phyloP scores from a whole-genome alignment of 2,113 vertebrate genomes.

The Herpailurus yagouaroundi region DNA sequence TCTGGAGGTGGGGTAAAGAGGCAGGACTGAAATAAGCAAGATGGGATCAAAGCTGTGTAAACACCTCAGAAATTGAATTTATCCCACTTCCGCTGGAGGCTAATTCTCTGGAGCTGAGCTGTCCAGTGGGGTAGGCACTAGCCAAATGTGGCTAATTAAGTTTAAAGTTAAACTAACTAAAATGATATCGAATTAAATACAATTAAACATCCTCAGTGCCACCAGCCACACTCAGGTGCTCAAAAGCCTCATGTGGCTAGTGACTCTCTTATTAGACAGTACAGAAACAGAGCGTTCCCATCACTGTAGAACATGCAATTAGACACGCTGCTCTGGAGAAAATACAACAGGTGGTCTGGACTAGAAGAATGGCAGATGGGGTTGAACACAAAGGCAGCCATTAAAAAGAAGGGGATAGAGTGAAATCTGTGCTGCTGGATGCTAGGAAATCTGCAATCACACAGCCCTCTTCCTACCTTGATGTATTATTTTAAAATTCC shows the following conservation, averaged over 20 bases:
- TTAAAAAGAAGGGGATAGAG: neutral
- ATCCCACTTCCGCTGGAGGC: neutral
- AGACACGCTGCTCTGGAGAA: neutral
- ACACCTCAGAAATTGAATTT: neutral
- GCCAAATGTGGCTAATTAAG: neutral
- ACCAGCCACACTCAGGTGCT: neutral
- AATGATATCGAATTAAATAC: neutral
- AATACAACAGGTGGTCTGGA: neutral
- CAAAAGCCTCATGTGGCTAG: neutral
- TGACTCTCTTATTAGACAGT: neutral
- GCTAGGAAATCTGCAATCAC: neutral
- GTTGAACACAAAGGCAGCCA: neutral
- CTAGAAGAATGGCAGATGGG: accelerated
- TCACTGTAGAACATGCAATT: neutral
- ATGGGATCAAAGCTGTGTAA: neutral
- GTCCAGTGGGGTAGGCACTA: neutral
- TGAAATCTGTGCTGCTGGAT: neutral
- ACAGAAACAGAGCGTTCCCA: neutral
- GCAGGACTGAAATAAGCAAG: neutral
- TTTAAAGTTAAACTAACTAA: neutral
- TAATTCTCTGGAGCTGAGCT: neutral
- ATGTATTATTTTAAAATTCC: neutral
- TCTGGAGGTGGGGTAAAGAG: neutral
- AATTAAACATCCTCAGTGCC: neutral
- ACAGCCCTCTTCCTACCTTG: neutral